Conservation (phyloP, 2,888 invertebrate species). For the Helicoverpa assulta region DNA sequence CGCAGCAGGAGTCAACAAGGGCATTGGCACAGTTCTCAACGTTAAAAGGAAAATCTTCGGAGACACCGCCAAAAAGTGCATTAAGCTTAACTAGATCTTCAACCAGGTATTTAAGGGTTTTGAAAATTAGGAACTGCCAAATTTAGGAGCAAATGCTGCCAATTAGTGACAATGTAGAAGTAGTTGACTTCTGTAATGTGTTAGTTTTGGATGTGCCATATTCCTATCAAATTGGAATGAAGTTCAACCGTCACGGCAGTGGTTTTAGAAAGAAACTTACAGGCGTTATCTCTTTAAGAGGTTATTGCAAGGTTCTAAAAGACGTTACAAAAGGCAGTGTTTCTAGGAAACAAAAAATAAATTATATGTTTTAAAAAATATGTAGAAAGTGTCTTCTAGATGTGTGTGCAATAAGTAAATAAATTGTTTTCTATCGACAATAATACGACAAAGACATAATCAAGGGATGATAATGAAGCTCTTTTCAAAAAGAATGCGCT, state of each 20-base stretch:
- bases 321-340: neutral
- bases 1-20: constrained; percentile 68
- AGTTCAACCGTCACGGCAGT: neutral
- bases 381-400: neutral
- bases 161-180: constrained; percentile 6
- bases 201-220: constrained; percentile 25
- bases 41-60: constrained; percentile 77
- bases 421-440: constrained; percentile 21
- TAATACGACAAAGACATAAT: neutral
- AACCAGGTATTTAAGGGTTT: neutral
- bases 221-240: constrained; percentile 1
- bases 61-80: constrained; percentile 58
- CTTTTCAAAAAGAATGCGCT: neutral
- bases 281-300: neutral
- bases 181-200: neutral
- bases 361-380: no score
- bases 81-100: constrained; percentile 33
- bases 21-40: constrained; percentile 73
- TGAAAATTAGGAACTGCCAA: constrained; percentile 32
- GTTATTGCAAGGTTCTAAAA: neutral
- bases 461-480: neutral
- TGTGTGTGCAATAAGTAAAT: constrained; percentile 7
- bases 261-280: constrained; percentile 2
- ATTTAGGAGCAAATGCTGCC: constrained; percentile 5
- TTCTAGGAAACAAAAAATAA: no score